A percentile compares a stretch with the other conserved stretches of the same genome.
Evolutionary conservation across 2,888 invertebrate species (phyloP).

Genomic region (Plemyria rubiginata): DNA sequence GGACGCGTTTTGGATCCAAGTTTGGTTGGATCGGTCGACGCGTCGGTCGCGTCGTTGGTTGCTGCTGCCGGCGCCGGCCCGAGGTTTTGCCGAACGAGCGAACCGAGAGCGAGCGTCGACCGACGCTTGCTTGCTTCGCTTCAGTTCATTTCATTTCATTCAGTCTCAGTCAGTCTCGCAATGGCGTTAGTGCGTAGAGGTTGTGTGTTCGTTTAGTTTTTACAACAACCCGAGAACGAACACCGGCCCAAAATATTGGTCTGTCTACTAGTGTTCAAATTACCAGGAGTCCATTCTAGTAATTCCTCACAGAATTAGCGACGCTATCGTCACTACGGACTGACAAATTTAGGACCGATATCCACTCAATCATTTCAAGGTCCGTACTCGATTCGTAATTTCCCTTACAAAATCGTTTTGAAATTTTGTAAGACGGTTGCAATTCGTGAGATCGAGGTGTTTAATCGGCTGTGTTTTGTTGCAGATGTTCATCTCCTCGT

Average conservation of each 20-base stretch:
- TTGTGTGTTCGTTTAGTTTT: conserved; percentile 81
- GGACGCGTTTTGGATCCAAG: conserved; percentile 75
- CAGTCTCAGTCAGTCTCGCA: conserved; percentile 75
- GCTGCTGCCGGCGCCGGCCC: too few relatives aligned
- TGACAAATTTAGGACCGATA: conserved; percentile 85
- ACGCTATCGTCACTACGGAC: conserved; percentile 75
- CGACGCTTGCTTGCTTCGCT: background rate
- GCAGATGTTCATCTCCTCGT: conserved; percentile 83
- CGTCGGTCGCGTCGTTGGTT: conserved; percentile 70
- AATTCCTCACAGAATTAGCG: conserved; percentile 71
- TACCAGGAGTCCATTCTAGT: conserved; percentile 76
- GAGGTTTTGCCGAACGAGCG: conserved; percentile 64
- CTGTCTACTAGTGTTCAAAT: conserved; percentile 81
- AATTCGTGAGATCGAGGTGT: conserved; percentile 49
- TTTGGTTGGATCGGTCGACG: conserved; percentile 45
- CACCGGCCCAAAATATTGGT: conserved; percentile 86
- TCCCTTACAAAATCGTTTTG: conserved; percentile 77
- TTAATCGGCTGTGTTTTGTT: conserved; percentile 71
- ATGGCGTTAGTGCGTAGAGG: conserved; percentile 80
- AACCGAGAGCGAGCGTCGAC: background rate
- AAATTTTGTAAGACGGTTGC: conserved; percentile 69
- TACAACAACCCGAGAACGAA: conserved; percentile 82
- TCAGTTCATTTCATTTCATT: background rate
- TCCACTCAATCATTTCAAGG: conserved; percentile 85
- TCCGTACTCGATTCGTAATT: conserved; percentile 83